Evolutionary conservation across 2,888 invertebrate genomes (phyloP).

Genomic region (Parnassius smintheus): DNA sequence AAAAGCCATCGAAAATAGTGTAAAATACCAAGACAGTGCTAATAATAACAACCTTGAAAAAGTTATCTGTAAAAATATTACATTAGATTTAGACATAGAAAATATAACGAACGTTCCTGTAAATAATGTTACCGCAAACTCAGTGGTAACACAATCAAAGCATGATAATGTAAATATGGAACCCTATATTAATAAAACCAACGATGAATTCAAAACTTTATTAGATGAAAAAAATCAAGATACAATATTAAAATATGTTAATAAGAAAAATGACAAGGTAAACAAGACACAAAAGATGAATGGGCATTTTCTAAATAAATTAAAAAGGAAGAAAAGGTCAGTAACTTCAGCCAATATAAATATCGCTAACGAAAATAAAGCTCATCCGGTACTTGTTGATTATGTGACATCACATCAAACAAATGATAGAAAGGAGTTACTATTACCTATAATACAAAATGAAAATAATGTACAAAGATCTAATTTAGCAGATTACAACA

Average conservation of each 20-base stretch:
- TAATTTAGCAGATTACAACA: conserved; percentile 62
- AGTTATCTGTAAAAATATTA: not conserved
- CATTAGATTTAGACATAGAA: not conserved
- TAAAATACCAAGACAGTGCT: not conserved
- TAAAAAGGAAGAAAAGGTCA: conserved; percentile 54
- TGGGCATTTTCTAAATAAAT: conserved; percentile 57
- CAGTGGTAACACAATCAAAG: not conserved
- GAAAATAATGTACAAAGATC: conserved; percentile 45
- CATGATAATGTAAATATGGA: not conserved
- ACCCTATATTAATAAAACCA: conserved; percentile 3
- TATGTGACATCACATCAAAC: conserved; percentile 54
- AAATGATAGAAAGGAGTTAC: conserved; percentile 36
- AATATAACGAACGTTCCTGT: conserved; percentile 15
- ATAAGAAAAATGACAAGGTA: conserved; percentile 48
- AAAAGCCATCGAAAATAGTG: not conserved
- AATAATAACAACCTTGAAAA: not conserved
- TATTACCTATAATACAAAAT: conserved; percentile 25
- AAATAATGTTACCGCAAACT: not conserved
- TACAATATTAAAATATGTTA: conserved; percentile 58
- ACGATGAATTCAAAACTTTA: not conserved
- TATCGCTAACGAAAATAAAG: conserved; percentile 11
- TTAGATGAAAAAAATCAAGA: conserved; percentile 37
- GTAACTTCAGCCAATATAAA: conserved; percentile 1
- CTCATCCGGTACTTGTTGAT: conserved; percentile 42
- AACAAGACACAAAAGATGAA: conserved; percentile 41